These are phyloP conservation scores for Notodonta dromedarius DNA, from an alignment of 2,888 invertebrate species.

Conservation along the genomic window DNA sequence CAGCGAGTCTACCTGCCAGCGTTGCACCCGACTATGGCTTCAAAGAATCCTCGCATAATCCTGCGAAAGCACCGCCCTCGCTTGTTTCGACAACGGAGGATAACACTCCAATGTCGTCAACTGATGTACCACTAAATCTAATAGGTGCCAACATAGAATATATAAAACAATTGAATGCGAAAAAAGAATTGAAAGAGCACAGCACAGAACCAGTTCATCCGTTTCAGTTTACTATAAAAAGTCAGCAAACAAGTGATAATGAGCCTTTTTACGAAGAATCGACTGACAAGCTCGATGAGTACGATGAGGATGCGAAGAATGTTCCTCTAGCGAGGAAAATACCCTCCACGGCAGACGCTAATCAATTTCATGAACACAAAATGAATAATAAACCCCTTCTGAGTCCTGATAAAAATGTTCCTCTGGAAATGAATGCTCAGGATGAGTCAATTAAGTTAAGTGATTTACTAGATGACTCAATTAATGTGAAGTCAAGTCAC, in stretches of 20 bases:
- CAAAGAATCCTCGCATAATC: conserved; percentile 20
- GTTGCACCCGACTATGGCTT: conserved; percentile 10
- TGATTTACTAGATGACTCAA: conserved; percentile 9
- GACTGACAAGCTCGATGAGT: conserved; percentile 17
- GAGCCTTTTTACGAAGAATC: conserved; percentile 13
- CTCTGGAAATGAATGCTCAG: conserved; percentile 5
- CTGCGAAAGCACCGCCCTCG: conserved; percentile 22
- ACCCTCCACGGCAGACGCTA: conserved; percentile 26
- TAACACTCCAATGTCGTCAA: conserved; percentile 47
- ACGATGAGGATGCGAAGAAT: conserved; percentile 28
- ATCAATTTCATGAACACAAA: conserved; percentile 22
- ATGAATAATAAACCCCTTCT: conserved; percentile 14
- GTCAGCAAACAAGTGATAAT: conserved; percentile 56
- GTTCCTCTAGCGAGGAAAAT: conserved; percentile 36
- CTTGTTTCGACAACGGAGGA: conserved; percentile 39
- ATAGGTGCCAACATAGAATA: conserved; percentile 80
- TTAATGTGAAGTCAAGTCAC: neutral
- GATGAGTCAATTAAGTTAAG: conserved; percentile 16
- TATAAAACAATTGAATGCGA: conserved; percentile 74
- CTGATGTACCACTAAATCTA: conserved; percentile 67
- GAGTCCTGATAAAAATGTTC: conserved; percentile 9
- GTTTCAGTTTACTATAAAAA: conserved; percentile 80
- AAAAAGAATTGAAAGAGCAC: conserved; percentile 65
- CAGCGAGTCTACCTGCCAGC: conserved; percentile 26
- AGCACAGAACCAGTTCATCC: conserved; percentile 61